These are phyloP conservation scores for Neodiprion fabricii DNA, from an alignment of 1,140 invertebrate genomes.

Conservation along the genomic window DNA sequence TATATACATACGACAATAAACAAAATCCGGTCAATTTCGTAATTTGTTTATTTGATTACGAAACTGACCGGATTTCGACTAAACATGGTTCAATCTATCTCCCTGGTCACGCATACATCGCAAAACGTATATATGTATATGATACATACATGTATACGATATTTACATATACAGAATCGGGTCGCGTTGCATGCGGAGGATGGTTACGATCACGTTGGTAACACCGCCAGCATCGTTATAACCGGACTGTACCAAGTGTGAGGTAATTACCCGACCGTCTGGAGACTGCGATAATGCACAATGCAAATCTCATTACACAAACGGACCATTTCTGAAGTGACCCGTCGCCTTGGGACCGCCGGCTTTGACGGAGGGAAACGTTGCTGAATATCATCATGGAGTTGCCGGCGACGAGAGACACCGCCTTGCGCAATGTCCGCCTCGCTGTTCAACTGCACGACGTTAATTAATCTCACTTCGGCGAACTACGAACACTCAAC, in stretches of 20 bases:
- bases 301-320: slow-evolving; percentile 14
- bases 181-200: neutral
- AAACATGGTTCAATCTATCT: no score
- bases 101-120: no score
- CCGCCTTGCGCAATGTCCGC: neutral
- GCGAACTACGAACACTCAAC: no score
- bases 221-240: neutral
- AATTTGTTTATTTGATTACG: no score
- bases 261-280: slow-evolving; percentile 10
- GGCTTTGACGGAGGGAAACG: neutral
- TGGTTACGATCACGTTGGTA: neutral
- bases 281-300: slow-evolving; percentile 11
- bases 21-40: no score
- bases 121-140: no score
- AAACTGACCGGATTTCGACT: no score
- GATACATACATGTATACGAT: no score
- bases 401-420: neutral
- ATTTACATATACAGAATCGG: neutral
- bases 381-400: neutral
- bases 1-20: no score
- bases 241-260: slow-evolving; percentile 8
- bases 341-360: neutral
- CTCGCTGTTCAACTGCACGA: no score
- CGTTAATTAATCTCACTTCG: no score
- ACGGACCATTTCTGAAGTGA: neutral